Base-by-base conservation (phyloP, 2,113 vertebrate genomes). In the Pomatostomus ruficeps region DNA sequence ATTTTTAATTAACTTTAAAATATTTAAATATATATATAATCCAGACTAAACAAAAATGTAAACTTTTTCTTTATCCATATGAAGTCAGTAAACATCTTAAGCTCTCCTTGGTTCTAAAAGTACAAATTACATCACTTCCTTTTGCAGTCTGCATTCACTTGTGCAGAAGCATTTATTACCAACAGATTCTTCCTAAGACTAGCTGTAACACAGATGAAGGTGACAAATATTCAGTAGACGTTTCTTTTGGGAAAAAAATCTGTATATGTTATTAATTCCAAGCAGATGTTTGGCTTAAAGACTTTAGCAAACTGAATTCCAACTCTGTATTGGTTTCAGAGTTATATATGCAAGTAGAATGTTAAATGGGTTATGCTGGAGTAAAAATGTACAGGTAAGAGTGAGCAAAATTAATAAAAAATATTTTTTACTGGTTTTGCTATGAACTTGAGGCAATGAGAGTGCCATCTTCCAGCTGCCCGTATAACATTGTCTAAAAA, bases 201-300 rank as follows among this genome's bases (percentile, higher is more conserved):
- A 71, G 17, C 70, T 29, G 11, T 78, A 91, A 74, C 29, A 48
- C 20, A 52, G 51, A 81, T 46, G 55, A 85, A 89, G n/a, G 61
- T 85, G 87, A 85, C n/a, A 82, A 91, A 68, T 78, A 82, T 11
- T 81, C 61, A 63, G 65, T 67, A 75, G 87, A 52, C 4, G 36
- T 85, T 93, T 94, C 6, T 75, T 51, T 57, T 59, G 1, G 26
- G 80, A 84, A 78, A 42, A 73, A 81, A 35, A 15, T 33, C 46
- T 72, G 8, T 91, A 1, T 75, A 16, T 63, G n/a, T 57, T 91
- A 36, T 66, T 91, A 95, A 95, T 91, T 91, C 54, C 54, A 68
- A 94, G 70, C 92, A 96, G 90, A 93, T 94, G 93, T 93, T 96
- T 94, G 93, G 81, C 92, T 88, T 82, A 72, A 92, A 91, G 52